phyloP scores from a whole-genome alignment of 2,888 invertebrate species.

The Frankliniella fusca region DNA sequence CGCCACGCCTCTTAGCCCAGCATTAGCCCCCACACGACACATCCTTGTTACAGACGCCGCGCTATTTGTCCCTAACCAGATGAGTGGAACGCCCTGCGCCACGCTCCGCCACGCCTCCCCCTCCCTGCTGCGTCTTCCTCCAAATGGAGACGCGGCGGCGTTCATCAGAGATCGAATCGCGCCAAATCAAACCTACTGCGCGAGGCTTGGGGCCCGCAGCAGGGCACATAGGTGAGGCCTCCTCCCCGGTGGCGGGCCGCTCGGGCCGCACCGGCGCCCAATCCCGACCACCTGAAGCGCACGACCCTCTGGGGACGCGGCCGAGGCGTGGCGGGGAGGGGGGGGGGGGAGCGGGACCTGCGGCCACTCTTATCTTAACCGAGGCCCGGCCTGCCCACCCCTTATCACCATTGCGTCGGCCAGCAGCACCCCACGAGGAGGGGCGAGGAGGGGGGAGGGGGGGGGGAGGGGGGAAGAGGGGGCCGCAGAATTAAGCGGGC shows the following conservation, averaged over 20 bases:
- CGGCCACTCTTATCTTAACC: not conserved
- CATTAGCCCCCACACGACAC: not conserved
- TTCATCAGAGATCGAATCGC: no score
- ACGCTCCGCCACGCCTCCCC: not conserved
- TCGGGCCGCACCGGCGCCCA: no score
- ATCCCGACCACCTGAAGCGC: no score
- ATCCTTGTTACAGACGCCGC: no score
- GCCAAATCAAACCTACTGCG: not conserved
- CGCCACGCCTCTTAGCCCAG: constrained; percentile 2
- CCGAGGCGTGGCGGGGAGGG: constrained; percentile 6
- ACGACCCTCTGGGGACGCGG: not conserved
- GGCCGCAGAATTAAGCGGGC: not conserved
- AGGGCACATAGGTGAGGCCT: not conserved
- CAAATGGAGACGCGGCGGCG: not conserved
- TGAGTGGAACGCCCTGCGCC: not conserved
- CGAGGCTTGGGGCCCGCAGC: not conserved
- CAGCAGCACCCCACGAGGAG: not conserved
- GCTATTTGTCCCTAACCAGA: no score
- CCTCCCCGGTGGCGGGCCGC: no score
- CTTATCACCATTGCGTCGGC: no score
- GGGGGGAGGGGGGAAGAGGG: not conserved
- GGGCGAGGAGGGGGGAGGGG: not conserved
- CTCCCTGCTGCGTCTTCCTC: not conserved
- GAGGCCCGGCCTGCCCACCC: no score
- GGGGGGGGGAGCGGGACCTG: not conserved